Percentiles rank a stretch among this genome's conserved stretches.
Conservation (phyloP, 2,888 invertebrate genomes). For the Allygus modestus region DNA sequence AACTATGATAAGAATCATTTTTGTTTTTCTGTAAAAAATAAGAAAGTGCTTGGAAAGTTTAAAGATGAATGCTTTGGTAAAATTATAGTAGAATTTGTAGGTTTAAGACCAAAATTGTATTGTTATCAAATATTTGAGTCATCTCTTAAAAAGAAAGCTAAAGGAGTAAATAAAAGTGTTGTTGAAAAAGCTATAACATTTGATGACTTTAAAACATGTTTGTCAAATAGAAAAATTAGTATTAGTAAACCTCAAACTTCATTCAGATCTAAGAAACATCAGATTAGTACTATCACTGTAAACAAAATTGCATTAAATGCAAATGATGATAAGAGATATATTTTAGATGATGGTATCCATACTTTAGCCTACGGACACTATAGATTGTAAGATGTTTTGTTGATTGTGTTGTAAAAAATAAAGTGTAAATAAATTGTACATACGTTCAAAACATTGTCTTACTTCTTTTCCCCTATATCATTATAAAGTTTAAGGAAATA, state of each 20-base stretch:
- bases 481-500: too few relatives aligned
- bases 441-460: too few relatives aligned
- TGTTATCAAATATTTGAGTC: background rate
- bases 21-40: background rate
- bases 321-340: background rate
- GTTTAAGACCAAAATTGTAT: conserved; percentile 11
- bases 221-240: background rate
- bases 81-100: background rate
- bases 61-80: background rate
- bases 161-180: background rate
- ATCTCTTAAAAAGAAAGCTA: conserved; percentile 1
- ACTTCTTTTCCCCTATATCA: too few relatives aligned
- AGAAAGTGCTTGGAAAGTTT: background rate
- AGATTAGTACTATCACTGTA: background rate
- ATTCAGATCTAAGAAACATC: background rate
- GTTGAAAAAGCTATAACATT: background rate
- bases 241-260: background rate
- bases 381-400: background rate
- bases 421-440: conserved; percentile 25
- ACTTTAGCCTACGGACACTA: conserved; percentile 15
- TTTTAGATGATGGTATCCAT: background rate
- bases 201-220: background rate
- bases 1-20: background rate
- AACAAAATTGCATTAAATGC: background rate
- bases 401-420: too few relatives aligned